These are phyloP conservation scores for Catonia carolina DNA, from an alignment of 2,888 invertebrate species.

Conservation along the genomic window DNA sequence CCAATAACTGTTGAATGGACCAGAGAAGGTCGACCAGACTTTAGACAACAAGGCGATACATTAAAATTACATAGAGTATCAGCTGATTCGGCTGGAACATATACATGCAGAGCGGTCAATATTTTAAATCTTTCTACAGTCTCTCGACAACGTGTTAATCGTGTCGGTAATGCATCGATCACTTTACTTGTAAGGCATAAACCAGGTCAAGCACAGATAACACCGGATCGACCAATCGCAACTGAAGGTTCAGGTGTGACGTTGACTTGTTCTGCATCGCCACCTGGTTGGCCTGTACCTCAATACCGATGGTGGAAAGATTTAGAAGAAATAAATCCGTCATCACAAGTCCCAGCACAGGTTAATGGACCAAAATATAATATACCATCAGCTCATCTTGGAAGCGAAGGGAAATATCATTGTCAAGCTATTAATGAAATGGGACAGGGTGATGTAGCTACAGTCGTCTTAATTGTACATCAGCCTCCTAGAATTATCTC, in stretches of 20 bases:
- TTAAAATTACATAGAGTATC: slow-evolving; percentile 66
- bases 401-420: slow-evolving; percentile 81
- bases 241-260: slow-evolving; percentile 73
- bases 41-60: slow-evolving; percentile 73
- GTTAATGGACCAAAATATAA: slow-evolving; percentile 77
- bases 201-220: slow-evolving; percentile 75
- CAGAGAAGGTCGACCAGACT: slow-evolving; percentile 76
- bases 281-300: slow-evolving; percentile 89
- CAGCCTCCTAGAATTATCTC: slow-evolving; percentile 80
- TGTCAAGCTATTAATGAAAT: slow-evolving; percentile 87
- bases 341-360: slow-evolving; percentile 50
- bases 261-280: slow-evolving; percentile 76
- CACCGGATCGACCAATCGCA: slow-evolving; percentile 76
- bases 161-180: slow-evolving; percentile 72
- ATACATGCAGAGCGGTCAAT: slow-evolving; percentile 82
- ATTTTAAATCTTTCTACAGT: slow-evolving; percentile 67
- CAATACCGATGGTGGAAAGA: slow-evolving; percentile 74
- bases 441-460: slow-evolving; percentile 77
- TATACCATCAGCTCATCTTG: slow-evolving; percentile 75
- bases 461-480: slow-evolving; percentile 76
- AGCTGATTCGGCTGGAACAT: slow-evolving; percentile 77
- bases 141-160: slow-evolving; percentile 57
- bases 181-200: slow-evolving; percentile 78
- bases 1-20: slow-evolving; percentile 81
- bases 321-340: slow-evolving; percentile 29